Base-by-base conservation (phyloP, 2,113 vertebrate species). In the Acrocephalus arundinaceus region DNA sequence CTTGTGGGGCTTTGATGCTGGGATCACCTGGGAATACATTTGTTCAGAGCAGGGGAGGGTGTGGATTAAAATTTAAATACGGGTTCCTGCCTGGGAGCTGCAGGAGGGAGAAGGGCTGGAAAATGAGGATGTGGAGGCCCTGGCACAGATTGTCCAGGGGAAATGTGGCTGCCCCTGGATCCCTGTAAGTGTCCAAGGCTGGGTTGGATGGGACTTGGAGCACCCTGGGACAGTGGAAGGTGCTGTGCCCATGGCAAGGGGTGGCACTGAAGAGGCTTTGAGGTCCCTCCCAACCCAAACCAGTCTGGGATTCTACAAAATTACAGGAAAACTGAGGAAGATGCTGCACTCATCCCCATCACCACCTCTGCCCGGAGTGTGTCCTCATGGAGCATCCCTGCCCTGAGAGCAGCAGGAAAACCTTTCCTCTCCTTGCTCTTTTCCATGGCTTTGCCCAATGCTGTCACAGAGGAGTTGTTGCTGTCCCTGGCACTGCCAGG, bases 141-240 rank as follows among this genome's bases (percentile, higher is more conserved):
- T 4, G 6, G 35, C 16, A 37, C 4, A 25, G 35, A 2, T 3
- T 2, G 0, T 9, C 7, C 49, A 4, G 35, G 17, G 25, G 27
- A 51, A 15, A 11, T 51, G 21, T 19, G 85, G 51, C 25, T 58
- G 51, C 22, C 2, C 43, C 35, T 43, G 45, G 21, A 31, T 65
- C 14, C 12, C 27, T 81, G 68, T 45, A 3, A 43, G 12, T 16
- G 22, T 1, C 43, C 22, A 4, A 35, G 30, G 35, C 6, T 25
- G 10, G 58, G 13, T 0, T 87, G 74, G 55, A 22, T 0, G 1
- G 33, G 23, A n/a, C 6, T 55, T 41, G 57, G 66, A 35, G 9
- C 49, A 35, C 0, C 33, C 35, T 57, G 49, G 31, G 6, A 14
- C 1, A 15, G 49, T 25, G 75, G 58, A 2, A 65, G 1, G 2